Conservation (phyloP, 2,797 vertebrate species). For the Bradypus variegatus region DNA sequence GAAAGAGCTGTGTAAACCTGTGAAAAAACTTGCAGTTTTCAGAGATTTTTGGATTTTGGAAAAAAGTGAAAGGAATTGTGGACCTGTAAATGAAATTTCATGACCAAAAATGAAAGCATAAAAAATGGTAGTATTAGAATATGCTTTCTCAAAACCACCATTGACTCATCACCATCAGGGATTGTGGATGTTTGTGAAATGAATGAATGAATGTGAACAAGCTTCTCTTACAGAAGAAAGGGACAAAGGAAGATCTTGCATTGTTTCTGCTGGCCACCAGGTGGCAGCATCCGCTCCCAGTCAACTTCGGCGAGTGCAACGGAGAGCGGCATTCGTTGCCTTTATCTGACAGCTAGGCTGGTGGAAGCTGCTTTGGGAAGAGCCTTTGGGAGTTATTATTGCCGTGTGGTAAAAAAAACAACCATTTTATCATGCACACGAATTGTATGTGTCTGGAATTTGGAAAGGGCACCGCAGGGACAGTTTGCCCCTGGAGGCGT, state of each 20-base stretch:
- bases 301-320: rapidly evolving
- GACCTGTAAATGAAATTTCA: not conserved
- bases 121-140: not conserved
- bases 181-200: not conserved
- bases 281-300: conserved; percentile 11
- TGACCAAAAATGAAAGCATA: not conserved
- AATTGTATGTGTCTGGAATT: not conserved
- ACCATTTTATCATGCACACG: not conserved
- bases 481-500: not conserved
- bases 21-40: not conserved
- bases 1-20: not conserved
- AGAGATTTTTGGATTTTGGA: conserved; percentile 22
- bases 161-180: not conserved
- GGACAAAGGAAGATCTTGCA: not conserved
- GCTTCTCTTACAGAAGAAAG: not conserved
- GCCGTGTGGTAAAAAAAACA: not conserved
- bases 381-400: not conserved
- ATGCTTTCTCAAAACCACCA: not conserved
- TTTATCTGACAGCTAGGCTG: not conserved
- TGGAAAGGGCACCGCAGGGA: not conserved
- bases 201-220: not conserved
- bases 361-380: not conserved
- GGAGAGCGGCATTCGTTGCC: not conserved
- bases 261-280: not conserved
- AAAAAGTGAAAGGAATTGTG: not conserved